Percentiles rank a stretch among this genome's conserved stretches.
Conservation (phyloP, 2,888 invertebrate genomes). For the Alsophila aescularia region DNA sequence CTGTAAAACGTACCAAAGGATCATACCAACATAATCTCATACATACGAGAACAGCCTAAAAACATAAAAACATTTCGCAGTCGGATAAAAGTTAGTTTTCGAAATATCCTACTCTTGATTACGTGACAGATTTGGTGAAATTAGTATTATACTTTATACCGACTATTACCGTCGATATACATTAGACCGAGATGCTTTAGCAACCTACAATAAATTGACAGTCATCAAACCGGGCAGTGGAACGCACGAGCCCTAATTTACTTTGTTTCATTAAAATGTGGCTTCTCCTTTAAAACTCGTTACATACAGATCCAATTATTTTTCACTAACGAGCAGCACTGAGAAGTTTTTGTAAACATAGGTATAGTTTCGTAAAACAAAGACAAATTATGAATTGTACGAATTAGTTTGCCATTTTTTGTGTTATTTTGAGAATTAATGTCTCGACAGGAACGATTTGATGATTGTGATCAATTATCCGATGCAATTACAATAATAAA, state of each 20-base stretch:
- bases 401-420: not conserved
- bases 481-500: too few relatives aligned
- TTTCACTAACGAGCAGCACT: conserved; percentile 38
- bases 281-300: conserved; percentile 24
- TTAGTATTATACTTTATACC: too few relatives aligned
- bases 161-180: too few relatives aligned
- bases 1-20: too few relatives aligned
- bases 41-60: too few relatives aligned
- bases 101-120: too few relatives aligned
- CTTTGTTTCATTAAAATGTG: conserved; percentile 38
- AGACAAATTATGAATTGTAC: not conserved
- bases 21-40: too few relatives aligned
- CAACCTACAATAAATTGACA: conserved; percentile 28
- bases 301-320: conserved; percentile 41
- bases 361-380: conserved; percentile 1
- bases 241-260: conserved; percentile 33
- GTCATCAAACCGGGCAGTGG: conserved; percentile 25
- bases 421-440: not conserved
- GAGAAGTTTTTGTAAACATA: conserved; percentile 13
- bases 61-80: too few relatives aligned
- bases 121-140: too few relatives aligned
- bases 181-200: not conserved
- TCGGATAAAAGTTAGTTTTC: too few relatives aligned
- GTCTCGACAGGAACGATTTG: too few relatives aligned
- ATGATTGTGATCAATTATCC: too few relatives aligned